These are phyloP conservation scores for Dasyprocta punctata DNA, from an alignment of 2,113 vertebrate genomes.

Conservation along the genomic window DNA sequence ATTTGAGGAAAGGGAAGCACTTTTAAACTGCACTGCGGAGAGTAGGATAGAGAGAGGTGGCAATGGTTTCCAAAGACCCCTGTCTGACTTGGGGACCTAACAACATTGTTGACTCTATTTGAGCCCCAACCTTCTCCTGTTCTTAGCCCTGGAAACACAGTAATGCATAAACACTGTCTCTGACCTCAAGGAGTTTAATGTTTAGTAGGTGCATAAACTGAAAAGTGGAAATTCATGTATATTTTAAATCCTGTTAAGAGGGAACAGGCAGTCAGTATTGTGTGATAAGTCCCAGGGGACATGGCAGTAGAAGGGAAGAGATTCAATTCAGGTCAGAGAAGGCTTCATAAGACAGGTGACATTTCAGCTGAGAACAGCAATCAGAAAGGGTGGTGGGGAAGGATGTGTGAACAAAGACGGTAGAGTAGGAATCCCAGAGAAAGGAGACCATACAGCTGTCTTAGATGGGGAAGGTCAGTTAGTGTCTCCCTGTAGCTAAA, in stretches of 20 bases:
- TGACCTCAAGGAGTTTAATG: neutral
- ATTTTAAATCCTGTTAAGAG: neutral
- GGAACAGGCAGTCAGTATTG: neutral
- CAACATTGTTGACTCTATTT: neutral
- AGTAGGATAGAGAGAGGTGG: neutral
- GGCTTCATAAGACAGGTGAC: neutral
- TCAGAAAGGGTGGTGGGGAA: neutral
- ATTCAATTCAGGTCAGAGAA: neutral
- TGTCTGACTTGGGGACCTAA: too few species aligned
- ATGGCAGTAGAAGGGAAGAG: neutral
- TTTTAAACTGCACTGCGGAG: neutral
- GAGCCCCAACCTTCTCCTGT: neutral
- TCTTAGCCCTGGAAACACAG: neutral
- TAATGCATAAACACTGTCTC: neutral
- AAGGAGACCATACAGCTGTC: neutral
- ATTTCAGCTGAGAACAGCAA: neutral
- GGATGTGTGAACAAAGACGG: neutral
- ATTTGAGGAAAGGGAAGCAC: neutral
- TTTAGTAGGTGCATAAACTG: too few species aligned
- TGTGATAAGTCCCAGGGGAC: neutral
- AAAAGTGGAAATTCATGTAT: neutral
- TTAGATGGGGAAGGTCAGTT: too few species aligned
- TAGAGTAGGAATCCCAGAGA: neutral
- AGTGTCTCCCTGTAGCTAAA: neutral
- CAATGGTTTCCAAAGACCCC: accelerated